Evolutionary conservation across 2,888 invertebrate species (phyloP).

Genomic region (Salpingus planirostris): DNA sequence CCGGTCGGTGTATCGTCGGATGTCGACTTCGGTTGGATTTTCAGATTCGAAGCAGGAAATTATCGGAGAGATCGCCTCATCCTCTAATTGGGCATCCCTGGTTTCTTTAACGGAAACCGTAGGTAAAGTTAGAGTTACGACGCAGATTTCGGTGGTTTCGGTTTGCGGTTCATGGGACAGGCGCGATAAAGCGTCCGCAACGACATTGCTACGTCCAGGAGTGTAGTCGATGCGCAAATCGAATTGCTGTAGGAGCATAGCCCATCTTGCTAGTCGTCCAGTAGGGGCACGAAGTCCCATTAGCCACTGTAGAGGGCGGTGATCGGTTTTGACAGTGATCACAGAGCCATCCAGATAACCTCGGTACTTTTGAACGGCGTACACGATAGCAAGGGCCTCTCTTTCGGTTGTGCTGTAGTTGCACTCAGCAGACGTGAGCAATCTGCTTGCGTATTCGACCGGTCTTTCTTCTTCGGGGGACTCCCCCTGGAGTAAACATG

Average conservation of each 20-base stretch:
- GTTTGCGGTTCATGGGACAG: constrained; percentile 1
- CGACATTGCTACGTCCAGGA: constrained; percentile 9
- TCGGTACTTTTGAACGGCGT: background rate
- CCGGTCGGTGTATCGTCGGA: no score
- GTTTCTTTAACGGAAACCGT: constrained; percentile 1
- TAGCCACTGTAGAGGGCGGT: constrained; percentile 42
- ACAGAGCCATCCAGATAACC: background rate
- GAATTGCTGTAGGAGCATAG: constrained; percentile 33
- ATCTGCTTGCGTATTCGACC: constrained; percentile 1
- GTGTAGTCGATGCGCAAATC: constrained; percentile 19
- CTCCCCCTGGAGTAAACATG: constrained; percentile 2
- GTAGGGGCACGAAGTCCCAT: constrained; percentile 33
- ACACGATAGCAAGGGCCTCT: background rate
- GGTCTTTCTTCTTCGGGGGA: background rate
- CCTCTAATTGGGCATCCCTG: background rate
- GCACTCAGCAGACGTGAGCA: background rate
- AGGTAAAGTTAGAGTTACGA: constrained; percentile 18
- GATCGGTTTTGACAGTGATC: constrained; percentile 31
- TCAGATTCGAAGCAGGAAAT: no score
- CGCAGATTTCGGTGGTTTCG: constrained; percentile 5
- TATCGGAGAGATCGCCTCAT: no score
- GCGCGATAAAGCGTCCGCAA: constrained; percentile 14
- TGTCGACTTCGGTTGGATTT: no score
- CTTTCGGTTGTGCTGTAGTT: background rate
- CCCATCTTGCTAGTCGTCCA: constrained; percentile 41